Conservation (phyloP, 2,888 invertebrate genomes). For the Drosophila conformis region DNA sequence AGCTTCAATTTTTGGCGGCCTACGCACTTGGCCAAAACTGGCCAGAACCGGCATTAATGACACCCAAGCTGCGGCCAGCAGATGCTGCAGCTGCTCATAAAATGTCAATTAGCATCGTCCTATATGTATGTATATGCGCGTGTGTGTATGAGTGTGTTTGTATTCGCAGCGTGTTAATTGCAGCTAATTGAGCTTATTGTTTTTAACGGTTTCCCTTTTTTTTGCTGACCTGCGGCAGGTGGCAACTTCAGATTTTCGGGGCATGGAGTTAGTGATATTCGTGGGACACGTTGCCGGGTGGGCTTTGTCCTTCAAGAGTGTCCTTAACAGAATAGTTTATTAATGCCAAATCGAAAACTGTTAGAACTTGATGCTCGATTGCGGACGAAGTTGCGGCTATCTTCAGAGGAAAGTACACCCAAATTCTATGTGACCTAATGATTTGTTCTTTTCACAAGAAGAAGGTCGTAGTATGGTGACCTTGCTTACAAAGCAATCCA, state of each 20-base stretch:
- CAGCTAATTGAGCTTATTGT: constrained; percentile 76
- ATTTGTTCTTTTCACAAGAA: too few relatives aligned
- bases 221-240: constrained; percentile 47
- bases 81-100: constrained; percentile 68
- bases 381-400: too few relatives aligned
- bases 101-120: constrained; percentile 65
- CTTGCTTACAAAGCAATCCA: too few relatives aligned
- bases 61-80: constrained; percentile 63
- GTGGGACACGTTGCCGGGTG: constrained; percentile 65
- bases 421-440: too few relatives aligned
- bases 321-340: background rate
- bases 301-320: constrained; percentile 24
- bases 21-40: constrained; percentile 55
- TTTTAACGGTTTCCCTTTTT: constrained; percentile 61
- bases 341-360: background rate
- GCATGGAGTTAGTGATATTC: constrained; percentile 58
- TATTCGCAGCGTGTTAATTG: constrained; percentile 53
- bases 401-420: too few relatives aligned
- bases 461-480: too few relatives aligned
- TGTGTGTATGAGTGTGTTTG: constrained; percentile 22
- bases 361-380: background rate
- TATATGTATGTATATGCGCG: constrained; percentile 7
- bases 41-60: constrained; percentile 47
- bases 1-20: constrained; percentile 50
- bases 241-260: constrained; percentile 32